These are phyloP conservation scores for Bradynema listronoti DNA, from an alignment of 1,140 invertebrate species.

Conservation along the genomic window DNA sequence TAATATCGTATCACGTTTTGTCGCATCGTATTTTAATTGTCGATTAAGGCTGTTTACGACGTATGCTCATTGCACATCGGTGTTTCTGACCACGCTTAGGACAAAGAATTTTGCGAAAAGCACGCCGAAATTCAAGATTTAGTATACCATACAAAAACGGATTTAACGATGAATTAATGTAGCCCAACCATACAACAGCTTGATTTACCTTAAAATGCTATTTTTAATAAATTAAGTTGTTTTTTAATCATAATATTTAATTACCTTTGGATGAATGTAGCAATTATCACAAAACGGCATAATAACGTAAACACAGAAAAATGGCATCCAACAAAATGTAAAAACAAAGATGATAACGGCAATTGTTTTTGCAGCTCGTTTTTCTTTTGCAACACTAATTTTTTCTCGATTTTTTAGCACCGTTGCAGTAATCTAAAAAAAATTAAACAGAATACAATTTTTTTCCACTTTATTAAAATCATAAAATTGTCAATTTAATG, in stretches of 20 bases:
- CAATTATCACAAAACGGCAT: constrained; percentile 64
- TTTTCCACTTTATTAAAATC: too few species aligned
- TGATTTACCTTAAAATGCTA: constrained; percentile 44
- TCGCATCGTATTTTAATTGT: too few species aligned
- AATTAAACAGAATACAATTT: too few species aligned
- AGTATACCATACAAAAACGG: constrained; percentile 50
- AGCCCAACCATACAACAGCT: constrained; percentile 57
- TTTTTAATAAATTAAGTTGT: constrained; percentile 3
- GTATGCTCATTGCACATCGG: background rate
- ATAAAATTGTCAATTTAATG: too few species aligned
- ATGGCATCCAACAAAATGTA: constrained; percentile 66
- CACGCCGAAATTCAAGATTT: constrained; percentile 54
- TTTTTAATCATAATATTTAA: constrained; percentile 1
- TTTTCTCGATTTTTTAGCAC: constrained; percentile 52
- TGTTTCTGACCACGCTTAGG: constrained; percentile 41
- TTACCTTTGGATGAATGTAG: constrained; percentile 53
- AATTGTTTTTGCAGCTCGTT: constrained; percentile 66
- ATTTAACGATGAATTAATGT: constrained; percentile 51
- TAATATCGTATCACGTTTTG: too few species aligned
- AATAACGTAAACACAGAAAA: constrained; percentile 66
- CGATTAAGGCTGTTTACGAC: background rate
- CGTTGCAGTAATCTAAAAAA: constrained; percentile 35
- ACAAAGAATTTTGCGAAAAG: constrained; percentile 56
- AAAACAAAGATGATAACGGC: constrained; percentile 68
- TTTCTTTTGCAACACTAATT: constrained; percentile 62